phyloP scores from a whole-genome alignment of 2,797 vertebrate species.

The Enteromius argenteus region DNA sequence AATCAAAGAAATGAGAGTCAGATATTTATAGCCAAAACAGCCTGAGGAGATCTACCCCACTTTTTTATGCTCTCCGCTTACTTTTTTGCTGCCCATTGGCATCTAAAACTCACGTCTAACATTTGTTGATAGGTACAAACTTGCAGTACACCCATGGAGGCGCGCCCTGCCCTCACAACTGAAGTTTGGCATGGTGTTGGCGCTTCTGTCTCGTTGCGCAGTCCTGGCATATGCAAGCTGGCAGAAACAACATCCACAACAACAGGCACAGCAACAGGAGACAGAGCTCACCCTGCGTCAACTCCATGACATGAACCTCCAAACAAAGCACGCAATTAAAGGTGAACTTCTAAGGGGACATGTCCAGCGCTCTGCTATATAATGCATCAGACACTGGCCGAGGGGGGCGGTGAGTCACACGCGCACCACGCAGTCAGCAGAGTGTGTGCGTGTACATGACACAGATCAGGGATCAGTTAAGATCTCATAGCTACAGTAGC shows the following conservation, averaged over 20 bases:
- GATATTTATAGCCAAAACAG: conserved; percentile 73
- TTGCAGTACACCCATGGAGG: conserved; percentile 6
- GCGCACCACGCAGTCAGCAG: conserved; percentile 26
- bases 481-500: conserved; percentile 28
- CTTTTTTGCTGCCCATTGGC: conserved; percentile 43
- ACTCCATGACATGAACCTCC: conserved; percentile 21
- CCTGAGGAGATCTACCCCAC: conserved; percentile 57
- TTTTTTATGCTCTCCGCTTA: conserved; percentile 46
- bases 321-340: conserved; percentile 39
- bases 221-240: conserved; percentile 35
- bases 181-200: conserved; percentile 11
- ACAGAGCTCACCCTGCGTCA: conserved; percentile 11
- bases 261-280: conserved; percentile 14
- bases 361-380: conserved; percentile 17
- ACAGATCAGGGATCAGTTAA: conserved; percentile 31
- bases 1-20: conserved; percentile 76
- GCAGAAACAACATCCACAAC: conserved; percentile 38
- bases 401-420: conserved; percentile 31
- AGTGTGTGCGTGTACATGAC: background rate
- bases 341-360: conserved; percentile 35
- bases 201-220: conserved; percentile 29
- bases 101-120: conserved; percentile 37
- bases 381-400: conserved; percentile 42
- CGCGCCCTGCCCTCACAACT: conserved; percentile 26
- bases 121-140: conserved; percentile 37